phyloP scores from a whole-genome alignment of 2,888 invertebrate genomes.

The Cantharis nigra region DNA sequence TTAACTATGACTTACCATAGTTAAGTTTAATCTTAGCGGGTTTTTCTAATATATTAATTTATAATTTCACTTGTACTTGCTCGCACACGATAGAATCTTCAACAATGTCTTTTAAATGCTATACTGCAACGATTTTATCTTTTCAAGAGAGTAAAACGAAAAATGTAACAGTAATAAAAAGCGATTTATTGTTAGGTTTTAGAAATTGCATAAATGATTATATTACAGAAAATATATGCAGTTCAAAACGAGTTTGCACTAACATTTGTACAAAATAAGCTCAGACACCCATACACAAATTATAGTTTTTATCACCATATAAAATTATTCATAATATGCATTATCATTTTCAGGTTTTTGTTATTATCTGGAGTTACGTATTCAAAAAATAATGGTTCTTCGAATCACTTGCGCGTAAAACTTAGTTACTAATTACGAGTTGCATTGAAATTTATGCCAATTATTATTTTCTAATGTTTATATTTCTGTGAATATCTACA shows the following conservation, averaged over 20 bases:
- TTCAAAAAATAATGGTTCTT: conserved; percentile 3
- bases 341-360: neutral
- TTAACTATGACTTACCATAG: neutral
- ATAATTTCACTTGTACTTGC: no score
- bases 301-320: neutral
- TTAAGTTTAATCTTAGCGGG: no score
- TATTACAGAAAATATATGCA: neutral
- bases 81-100: no score
- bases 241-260: neutral
- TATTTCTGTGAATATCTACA: conserved; percentile 17
- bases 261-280: neutral
- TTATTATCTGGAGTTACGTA: neutral
- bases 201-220: neutral
- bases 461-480: conserved; percentile 26
- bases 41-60: no score
- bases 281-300: neutral
- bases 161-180: neutral
- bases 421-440: conserved; percentile 25
- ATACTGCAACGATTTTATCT: no score
- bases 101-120: no score
- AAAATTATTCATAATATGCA: neutral
- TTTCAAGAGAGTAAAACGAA: no score
- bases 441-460: conserved; percentile 23
- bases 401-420: conserved; percentile 23
- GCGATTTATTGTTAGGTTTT: neutral